A percentile compares a stretch with the other conserved stretches of the same genome.
These are phyloP conservation scores for Pogonocherus hispidulus DNA, from an alignment of 2,888 invertebrate species.

Conservation along the genomic window DNA sequence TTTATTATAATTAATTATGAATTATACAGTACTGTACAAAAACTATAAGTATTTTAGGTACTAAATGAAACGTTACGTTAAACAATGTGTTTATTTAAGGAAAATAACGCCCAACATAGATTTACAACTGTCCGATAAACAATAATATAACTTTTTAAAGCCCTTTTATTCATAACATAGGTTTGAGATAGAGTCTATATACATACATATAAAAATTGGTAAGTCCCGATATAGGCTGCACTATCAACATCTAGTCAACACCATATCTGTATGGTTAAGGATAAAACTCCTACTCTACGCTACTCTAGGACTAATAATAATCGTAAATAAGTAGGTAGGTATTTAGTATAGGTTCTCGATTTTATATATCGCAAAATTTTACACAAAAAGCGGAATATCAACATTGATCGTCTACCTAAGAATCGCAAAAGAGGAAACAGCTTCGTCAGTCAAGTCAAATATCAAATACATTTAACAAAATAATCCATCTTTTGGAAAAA, in stretches of 20 bases:
- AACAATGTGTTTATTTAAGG: constrained; percentile 18
- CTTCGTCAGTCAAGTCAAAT: constrained; percentile 18
- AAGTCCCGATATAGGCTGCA: constrained; percentile 41
- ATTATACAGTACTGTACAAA: constrained; percentile 3
- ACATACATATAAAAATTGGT: constrained; percentile 48
- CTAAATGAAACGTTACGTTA: constrained; percentile 15
- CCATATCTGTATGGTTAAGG: constrained; percentile 40
- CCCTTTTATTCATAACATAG: constrained; percentile 26
- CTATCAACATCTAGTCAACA: constrained; percentile 43
- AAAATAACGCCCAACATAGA: constrained; percentile 3
- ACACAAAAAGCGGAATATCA: constrained; percentile 28
- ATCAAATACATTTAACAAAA: constrained; percentile 17
- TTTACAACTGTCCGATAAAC: background rate
- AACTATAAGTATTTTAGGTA: background rate
- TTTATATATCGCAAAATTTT: constrained; percentile 23
- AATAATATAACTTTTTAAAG: constrained; percentile 19
- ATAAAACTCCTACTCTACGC: constrained; percentile 45
- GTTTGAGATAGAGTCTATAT: constrained; percentile 39
- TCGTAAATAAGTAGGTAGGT: constrained; percentile 10
- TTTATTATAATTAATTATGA: constrained; percentile 18
- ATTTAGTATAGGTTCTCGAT: constrained; percentile 25
- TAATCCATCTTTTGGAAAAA: constrained; percentile 27
- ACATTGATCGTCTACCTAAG: constrained; percentile 33
- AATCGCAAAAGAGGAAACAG: constrained; percentile 13
- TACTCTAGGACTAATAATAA: constrained; percentile 33